These are phyloP conservation scores for Montipora sp. DNA, from an alignment of 64 coral and sea anemone species.

Conservation along the genomic window DNA sequence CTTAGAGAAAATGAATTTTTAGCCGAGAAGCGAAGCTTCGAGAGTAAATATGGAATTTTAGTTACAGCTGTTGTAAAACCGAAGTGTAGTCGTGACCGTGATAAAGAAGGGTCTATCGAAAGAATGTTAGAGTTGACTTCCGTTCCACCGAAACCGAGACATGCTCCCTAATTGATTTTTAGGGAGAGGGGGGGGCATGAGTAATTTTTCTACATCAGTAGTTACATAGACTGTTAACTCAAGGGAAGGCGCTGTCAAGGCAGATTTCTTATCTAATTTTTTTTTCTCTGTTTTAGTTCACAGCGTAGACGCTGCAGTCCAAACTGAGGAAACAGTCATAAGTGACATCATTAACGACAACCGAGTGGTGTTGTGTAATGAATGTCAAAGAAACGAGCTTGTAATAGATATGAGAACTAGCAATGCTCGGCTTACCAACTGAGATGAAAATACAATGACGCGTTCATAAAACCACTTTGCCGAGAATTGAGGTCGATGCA, in stretches of 20 bases:
- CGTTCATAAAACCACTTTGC: neutral
- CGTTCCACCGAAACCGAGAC: no score
- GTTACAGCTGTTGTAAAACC: no score
- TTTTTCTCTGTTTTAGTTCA: neutral
- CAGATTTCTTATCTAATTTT: neutral
- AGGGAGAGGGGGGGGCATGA: no score
- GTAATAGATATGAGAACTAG: neutral
- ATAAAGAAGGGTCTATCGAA: no score
- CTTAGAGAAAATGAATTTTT: no score
- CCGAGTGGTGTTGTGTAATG: neutral
- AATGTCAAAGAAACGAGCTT: neutral
- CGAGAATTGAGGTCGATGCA: neutral
- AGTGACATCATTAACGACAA: neutral
- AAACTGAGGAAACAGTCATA: conserved; percentile 9
- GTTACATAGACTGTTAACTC: no score
- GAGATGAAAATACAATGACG: neutral
- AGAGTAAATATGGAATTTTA: no score
- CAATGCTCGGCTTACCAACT: neutral
- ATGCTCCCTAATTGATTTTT: no score
- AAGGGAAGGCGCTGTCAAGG: neutral
- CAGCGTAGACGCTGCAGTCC: neutral
- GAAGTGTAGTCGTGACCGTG: no score
- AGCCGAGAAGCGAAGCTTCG: no score
- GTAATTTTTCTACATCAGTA: no score
- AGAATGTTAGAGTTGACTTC: no score